These are phyloP conservation scores for Parambassis ranga DNA, from an alignment of 2,797 vertebrate genomes.

Conservation along the genomic window DNA sequence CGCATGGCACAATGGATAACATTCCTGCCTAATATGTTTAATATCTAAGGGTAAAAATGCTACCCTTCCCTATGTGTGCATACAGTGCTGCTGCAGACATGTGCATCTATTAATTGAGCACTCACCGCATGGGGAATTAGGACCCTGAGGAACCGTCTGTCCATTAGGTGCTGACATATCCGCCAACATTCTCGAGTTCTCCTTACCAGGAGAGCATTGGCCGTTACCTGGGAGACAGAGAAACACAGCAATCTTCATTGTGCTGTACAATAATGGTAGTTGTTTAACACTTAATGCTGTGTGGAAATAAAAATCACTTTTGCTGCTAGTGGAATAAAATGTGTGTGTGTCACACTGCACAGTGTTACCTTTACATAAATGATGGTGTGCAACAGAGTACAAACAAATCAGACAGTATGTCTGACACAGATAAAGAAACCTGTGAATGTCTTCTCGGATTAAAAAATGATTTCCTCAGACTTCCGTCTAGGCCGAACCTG, in stretches of 20 bases:
- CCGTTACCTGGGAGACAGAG: slow-evolving; percentile 87
- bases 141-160: slow-evolving; percentile 88
- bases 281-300: neutral
- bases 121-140: slow-evolving; percentile 79
- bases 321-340: too few relatives aligned
- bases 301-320: neutral
- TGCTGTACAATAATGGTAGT: slow-evolving; percentile 12
- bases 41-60: too few relatives aligned
- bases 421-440: neutral
- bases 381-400: too few relatives aligned
- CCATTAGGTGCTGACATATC: slow-evolving; percentile 93
- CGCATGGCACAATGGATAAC: neutral
- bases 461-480: neutral
- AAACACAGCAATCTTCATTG: slow-evolving; percentile 58
- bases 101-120: slow-evolving; percentile 37
- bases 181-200: slow-evolving; percentile 89
- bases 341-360: too few relatives aligned
- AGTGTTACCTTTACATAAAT: too few relatives aligned
- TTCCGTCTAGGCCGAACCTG: neutral
- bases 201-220: slow-evolving; percentile 93
- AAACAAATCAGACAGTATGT: neutral
- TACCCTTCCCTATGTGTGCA: too few relatives aligned
- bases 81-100: neutral
- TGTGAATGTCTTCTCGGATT: neutral
- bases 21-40: too few relatives aligned